Evolutionary conservation across 2,113 vertebrate species (phyloP), one percentile per base, ranked within the genome.

Genomic region (Hippocampus abdominalis): DNA sequence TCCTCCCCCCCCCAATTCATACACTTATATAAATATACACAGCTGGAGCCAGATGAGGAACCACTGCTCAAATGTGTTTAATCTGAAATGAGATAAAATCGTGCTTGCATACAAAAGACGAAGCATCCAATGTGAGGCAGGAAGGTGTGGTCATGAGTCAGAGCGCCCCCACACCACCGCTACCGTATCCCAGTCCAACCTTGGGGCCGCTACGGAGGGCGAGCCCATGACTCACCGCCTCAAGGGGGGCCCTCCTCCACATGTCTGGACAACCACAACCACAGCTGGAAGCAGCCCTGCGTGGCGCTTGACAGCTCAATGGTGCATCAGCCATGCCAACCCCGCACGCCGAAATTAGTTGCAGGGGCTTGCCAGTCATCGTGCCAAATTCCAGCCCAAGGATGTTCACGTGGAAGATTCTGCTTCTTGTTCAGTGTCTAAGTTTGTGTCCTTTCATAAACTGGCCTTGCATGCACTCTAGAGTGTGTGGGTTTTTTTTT

Each of bases 211-310:
- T 8, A 21, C 40, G 42, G 71, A 85, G 77, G 82, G 76, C 76
- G 71, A 67, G 70, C 73, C 77, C 46, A 1, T 91, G 87, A 91
- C 70, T 91, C 87, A 91, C 64, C 63, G 61, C 66, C 48, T 54
- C 64, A 1, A 72, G 83, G 71, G 78, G 72, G 65, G 72, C 63
- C 76, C 66, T 78, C 79, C 76, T 78, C 78, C 75, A 46, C 81
- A 78, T 64, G 75, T 73, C 78, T 83, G 69, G 20, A 29, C 39
- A 3, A 71, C 82, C 86, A 65, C 84, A 84, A 63, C 76, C 62
- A 53, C 82, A 84, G 76, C 80, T 79, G 73, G 27, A 13, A 60
- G 57, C 57, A 32, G 57, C 15, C 15, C 15, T 18, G 57, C 57
- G 57, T 29, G 57, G 57, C 27, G 16, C 57, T 44, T 75, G 78